Percentiles rank a stretch among this genome's conserved stretches.
These are phyloP conservation scores for Threskiornis aethiopicus DNA, from an alignment of 2,797 vertebrate genomes.

Conservation along the genomic window DNA sequence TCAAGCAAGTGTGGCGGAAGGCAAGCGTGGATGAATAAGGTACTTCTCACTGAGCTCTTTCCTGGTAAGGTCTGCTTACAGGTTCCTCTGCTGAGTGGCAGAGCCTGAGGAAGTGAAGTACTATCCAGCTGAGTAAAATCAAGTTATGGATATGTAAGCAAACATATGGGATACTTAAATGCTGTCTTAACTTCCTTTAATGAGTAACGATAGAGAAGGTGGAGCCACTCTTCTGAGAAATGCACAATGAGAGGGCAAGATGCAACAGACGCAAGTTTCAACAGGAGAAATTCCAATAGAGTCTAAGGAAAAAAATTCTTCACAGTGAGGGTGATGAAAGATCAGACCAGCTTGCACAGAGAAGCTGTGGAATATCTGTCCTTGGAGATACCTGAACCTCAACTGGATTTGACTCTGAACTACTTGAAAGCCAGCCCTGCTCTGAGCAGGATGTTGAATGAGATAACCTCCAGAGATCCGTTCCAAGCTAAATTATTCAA, in stretches of 20 bases:
- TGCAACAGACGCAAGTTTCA: neutral
- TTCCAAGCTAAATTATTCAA: neutral
- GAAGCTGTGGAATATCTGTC: neutral
- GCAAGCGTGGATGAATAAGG: neutral
- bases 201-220: neutral
- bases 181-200: neutral
- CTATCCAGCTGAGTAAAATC: neutral
- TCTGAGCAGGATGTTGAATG: neutral
- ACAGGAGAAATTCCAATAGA: neutral
- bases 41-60: neutral
- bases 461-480: neutral
- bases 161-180: neutral
- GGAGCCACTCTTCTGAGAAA: neutral
- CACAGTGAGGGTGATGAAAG: neutral
- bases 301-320: neutral
- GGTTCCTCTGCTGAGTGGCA: neutral
- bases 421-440: neutral
- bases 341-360: neutral
- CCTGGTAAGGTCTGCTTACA: neutral
- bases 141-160: neutral
- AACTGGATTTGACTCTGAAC: neutral
- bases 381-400: neutral
- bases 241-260: neutral
- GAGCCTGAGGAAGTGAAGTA: neutral
- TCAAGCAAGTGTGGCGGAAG: rapidly evolving